Evolutionary conservation across 2,797 vertebrate genomes (phyloP), one percentile per base, ranked within the genome.

Genomic region (Sebastes cheni): DNA sequence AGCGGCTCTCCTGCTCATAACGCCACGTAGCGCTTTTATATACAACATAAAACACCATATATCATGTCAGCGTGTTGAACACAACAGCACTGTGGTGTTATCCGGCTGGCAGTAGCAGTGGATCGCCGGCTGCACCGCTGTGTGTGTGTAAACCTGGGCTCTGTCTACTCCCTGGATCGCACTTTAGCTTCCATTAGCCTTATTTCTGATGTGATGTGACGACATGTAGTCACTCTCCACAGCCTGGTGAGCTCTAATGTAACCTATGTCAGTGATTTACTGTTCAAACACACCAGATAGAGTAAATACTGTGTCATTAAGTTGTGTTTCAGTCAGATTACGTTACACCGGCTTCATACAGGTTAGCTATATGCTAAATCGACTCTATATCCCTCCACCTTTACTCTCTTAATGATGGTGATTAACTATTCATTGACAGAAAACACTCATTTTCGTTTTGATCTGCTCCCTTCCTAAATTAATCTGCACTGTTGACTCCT

Each of bases 161-260:
- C 79, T 90, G 93, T 90, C 93, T 95, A 94, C 86, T 90, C 83
- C 85, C 91, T 94, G 93, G 91, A 90, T 56, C 70, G 67, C 79
- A 87, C 30, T 81, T 82, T 84, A 84, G 77, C 73, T 60, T 65
- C 71, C 50, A 68, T 67, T 66, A 65, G 67, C 71, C 12, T 62
- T 75, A 60, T 55, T 77, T 79, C 34, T 79, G 23, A 29, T 13
- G 6, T 22, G 6, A 29, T 10, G n/a, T 62, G 58, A 36, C 29
- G 5, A 30, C 52, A 46, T 72, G 66, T 9, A 29, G 3, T 22
- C 1, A 8, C 8, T 25, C 1, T 74, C 4, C 1, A 23, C n/a
- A 32, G 4, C 27, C 23, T 6, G 4, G 18, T n/a, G n/a, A 3
- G 1, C 22, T 71, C 0, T 23, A 27, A 42, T 69, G 20, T 55